Base-by-base conservation (phyloP, 2,888 invertebrate genomes). In the Pimpla rufipes region DNA sequence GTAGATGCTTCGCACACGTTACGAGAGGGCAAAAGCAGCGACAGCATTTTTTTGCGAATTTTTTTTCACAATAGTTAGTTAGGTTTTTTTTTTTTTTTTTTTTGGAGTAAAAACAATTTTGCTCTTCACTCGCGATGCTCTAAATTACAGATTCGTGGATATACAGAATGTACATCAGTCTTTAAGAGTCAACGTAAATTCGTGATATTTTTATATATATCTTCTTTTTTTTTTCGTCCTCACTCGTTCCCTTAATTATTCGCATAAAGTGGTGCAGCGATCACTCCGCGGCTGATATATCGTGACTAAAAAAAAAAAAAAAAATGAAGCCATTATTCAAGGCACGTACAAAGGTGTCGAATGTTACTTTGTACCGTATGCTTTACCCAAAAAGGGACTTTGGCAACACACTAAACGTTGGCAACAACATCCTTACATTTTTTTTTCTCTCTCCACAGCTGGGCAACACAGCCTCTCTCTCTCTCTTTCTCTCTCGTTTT, bases 371-470 rank as follows among this genome's bases (percentile, higher is more conserved):
- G 88, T 86, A 89, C 88, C 87, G 85, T 81, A 88, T 80, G 42
- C 68, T 55, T 83, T 68, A 89, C 88, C 88, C 89, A 88, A 89
- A 87, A 86, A 85, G 87, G 90, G 88, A 91, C 92, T 92, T 92
- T 92, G 92, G 92, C 91, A 91, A 91, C 91, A 88, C 88, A 89
- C 89, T 89, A 89, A 90, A 89, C 86, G 88, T 91, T 91, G 91
- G 90, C 91, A 91, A 90, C 90, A 90, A 89, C 89, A 90, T 88
- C 87, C 88, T 89, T 86, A 85, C 88, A 78, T 86, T 85, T 86
- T 84, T 75, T 82, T 40, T 42, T n/a, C n/a, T 55, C 10, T 73
- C 70, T 85, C 76, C 73, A 85, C 85, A 88, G 88, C 90, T 86
- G 88, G 88, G 88, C 85, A 88, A 88, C 88, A 88, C 89, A 88